Base-by-base conservation (phyloP, 1,140 invertebrate genomes). In the Hetaerina americana region DNA sequence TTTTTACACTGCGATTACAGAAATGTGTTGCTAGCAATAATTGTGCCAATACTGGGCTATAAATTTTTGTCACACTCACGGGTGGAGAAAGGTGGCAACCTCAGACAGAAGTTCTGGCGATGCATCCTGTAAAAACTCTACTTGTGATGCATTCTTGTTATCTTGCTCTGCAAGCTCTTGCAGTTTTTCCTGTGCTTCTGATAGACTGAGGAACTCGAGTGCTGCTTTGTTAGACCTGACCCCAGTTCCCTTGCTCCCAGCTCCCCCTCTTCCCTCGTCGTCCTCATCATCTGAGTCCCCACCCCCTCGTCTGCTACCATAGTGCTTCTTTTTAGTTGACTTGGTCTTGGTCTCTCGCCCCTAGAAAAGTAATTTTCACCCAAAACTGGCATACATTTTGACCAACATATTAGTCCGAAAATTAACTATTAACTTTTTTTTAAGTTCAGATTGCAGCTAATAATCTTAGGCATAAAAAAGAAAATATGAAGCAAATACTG, bases 301-400 rank as follows among this genome's bases (percentile, higher is more conserved):
- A 70, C 83, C 82, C 5, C 76, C 80, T 78, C 68, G 78, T 80
- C 81, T 84, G 27, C 80, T 82, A 76, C 80, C 81, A 72, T 82
- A 85, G 78, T 87, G 81, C 31, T 84, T 84, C 77, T 92, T 93
- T 77, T 98, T 98, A 0, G 91, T 91, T 5, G 95, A 91, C 80
- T 96, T 97, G 0, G 93, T 97, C 83, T 97, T 98, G 0, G 94
- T 96, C 84, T 98, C 96, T 71, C 96, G 84, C 0, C 95, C 96
- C 82, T 82, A 74, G 24, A 74, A 72, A 74, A 18, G 69, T 73
- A 70, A 74, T 5, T 68, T 18, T 0, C 27, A 57, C 26, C 8
- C 12, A 49, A 26, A 26, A 57, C 27, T 66, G 40, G 1, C 15
- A 28, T 70, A 0, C 29, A 22, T 24, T 29, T 28, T 18, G 5